These are phyloP conservation scores for Diaprepes abbreviatus DNA, from an alignment of 2,888 invertebrate species.

Conservation along the genomic window DNA sequence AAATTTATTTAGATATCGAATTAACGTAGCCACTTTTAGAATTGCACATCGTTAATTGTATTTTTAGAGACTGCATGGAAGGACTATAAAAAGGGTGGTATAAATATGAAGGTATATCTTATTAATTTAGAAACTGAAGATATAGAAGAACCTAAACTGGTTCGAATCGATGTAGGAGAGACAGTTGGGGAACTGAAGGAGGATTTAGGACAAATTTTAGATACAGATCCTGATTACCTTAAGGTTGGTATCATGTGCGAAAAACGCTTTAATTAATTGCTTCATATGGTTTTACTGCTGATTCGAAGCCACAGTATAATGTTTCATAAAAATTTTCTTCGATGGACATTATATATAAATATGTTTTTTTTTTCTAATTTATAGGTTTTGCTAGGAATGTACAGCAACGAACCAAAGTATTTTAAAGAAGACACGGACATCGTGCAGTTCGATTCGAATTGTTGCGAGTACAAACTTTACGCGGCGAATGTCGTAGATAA, in stretches of 20 bases:
- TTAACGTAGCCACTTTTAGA: too few relatives aligned
- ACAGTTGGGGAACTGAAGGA: conserved; percentile 73
- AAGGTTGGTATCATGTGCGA: conserved; percentile 51
- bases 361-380: too few relatives aligned
- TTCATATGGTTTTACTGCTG: too few relatives aligned
- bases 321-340: too few relatives aligned
- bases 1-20: too few relatives aligned
- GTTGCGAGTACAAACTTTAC: conserved; percentile 68
- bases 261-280: too few relatives aligned
- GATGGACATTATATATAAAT: too few relatives aligned
- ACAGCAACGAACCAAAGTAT: conserved; percentile 63
- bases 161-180: conserved; percentile 73
- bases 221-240: conserved; percentile 66
- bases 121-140: conserved; percentile 75
- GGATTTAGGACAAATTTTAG: conserved; percentile 70
- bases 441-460: conserved; percentile 64
- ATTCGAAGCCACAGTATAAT: too few relatives aligned
- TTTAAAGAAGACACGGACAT: conserved; percentile 66
- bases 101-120: conserved; percentile 73
- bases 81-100: conserved; percentile 74
- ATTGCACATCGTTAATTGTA: conserved; percentile 20
- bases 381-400: conserved; percentile 58
- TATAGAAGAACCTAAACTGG: conserved; percentile 73
- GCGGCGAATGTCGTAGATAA: conserved; percentile 68
- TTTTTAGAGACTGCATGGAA: conserved; percentile 70